phyloP scores from a whole-genome alignment of 2,797 vertebrate genomes.

The Acanthurus tractus region DNA sequence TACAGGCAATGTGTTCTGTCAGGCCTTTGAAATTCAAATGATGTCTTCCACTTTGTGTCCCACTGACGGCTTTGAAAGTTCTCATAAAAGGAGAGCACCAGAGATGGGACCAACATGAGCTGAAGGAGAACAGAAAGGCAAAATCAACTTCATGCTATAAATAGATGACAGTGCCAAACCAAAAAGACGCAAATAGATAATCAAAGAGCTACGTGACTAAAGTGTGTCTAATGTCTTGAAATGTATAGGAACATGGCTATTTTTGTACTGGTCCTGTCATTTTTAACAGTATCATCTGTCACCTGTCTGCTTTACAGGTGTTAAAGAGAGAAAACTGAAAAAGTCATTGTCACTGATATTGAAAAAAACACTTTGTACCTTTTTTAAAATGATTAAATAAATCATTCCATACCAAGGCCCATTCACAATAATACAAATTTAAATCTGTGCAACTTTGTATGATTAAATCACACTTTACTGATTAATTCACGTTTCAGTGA shows the following conservation, averaged over 20 bases:
- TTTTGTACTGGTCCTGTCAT: conserved; percentile 36
- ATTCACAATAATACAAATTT: background rate
- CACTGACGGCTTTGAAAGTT: conserved; percentile 72
- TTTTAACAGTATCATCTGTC: conserved; percentile 27
- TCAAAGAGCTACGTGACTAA: conserved; percentile 49
- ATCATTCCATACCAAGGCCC: background rate
- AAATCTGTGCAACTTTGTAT: too few relatives aligned
- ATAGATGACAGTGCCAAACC: conserved; percentile 62
- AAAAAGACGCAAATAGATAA: conserved; percentile 62
- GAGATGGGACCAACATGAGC: conserved; percentile 55
- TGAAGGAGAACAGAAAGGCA: conserved; percentile 59
- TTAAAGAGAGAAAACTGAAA: background rate
- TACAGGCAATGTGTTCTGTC: conserved; percentile 69
- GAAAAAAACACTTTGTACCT: background rate
- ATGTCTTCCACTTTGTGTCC: conserved; percentile 70
- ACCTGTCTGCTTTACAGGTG: conserved; percentile 2
- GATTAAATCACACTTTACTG: too few relatives aligned
- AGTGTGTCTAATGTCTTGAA: conserved; percentile 27
- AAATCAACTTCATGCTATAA: conserved; percentile 66
- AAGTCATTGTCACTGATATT: background rate
- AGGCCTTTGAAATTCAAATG: conserved; percentile 84
- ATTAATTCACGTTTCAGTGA: too few relatives aligned
- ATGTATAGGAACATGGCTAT: conserved; percentile 52
- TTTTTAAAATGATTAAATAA: background rate
- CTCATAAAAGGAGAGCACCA: conserved; percentile 66